Base-by-base conservation (phyloP, 1,140 invertebrate species). In the Drosophila ironensis region DNA sequence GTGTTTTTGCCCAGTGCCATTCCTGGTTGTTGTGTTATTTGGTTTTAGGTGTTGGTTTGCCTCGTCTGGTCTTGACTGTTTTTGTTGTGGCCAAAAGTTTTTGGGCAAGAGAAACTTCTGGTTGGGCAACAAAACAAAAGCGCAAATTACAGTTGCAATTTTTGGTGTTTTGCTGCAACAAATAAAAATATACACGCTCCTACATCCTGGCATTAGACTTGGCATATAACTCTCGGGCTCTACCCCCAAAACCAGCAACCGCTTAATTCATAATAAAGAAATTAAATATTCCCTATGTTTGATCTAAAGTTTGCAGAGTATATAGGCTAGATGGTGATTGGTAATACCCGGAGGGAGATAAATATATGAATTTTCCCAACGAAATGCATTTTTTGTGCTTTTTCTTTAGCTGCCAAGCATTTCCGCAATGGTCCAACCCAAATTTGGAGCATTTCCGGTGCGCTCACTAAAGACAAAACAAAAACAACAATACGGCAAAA, bases 361-460 rank as follows among this genome's bases (percentile, higher is more conserved):
- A n/a, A n/a, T 14, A 16, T 24, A 16, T 22, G 12, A 2, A 14
- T 12, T 54, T 12, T 30, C 25, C 7, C 25, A 33, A 4, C 2
- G 28, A 30, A 41, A 22, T 40, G n/a, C 28, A 25, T 45, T 50
- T 54, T 59, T 71, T 47, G 38, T 37, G 24, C 28, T 27, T 8
- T 16, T 52, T 60, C 44, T 70, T 42, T 37, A 60, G 52, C 56
- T 76, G 61, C 56, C 72, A 64, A 54, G 57, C 72, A 73, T 77
- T 77, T 82, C 73, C 78, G 80, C 69, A 73, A 56, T 46, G 59
- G 59, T 56, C 50, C 63, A 57, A 70, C 73, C 45, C 24, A 52
- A 74, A 81, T 78, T 84, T 84, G 78, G 71, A 84, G 73, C 78
- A 78, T 78, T 84, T 82, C 78, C 78, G 78, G 72, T 82, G 78